Evolutionary conservation across 2,888 invertebrate genomes (phyloP).

Genomic region (Aleiodes testaceus): DNA sequence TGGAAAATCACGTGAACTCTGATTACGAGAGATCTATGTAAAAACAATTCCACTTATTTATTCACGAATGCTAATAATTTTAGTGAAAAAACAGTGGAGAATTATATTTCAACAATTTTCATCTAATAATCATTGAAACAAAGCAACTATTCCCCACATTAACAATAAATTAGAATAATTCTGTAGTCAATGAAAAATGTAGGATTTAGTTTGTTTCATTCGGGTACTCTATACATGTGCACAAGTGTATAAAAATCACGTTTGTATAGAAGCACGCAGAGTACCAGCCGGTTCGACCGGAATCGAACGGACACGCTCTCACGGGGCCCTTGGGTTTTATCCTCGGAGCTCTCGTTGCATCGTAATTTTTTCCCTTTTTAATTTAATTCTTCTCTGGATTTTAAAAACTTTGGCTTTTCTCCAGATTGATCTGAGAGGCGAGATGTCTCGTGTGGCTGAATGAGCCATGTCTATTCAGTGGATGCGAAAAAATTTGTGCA

Average conservation of each 20-base stretch:
- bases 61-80: too few species aligned
- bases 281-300: conserved; percentile 66
- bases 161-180: too few species aligned
- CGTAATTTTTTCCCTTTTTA: too few species aligned
- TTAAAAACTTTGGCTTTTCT: conserved; percentile 13
- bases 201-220: conserved; percentile 8
- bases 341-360: conserved; percentile 39
- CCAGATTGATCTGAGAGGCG: conserved; percentile 42
- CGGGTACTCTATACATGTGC: background rate
- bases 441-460: conserved; percentile 49
- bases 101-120: too few species aligned
- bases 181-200: too few species aligned
- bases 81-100: too few species aligned
- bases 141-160: too few species aligned
- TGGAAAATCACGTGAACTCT: too few species aligned
- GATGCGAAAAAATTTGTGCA: conserved; percentile 52
- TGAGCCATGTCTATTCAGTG: conserved; percentile 44
- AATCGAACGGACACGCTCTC: conserved; percentile 62
- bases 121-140: too few species aligned
- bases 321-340: conserved; percentile 39
- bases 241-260: conserved; percentile 21
- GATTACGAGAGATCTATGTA: too few species aligned
- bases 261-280: conserved; percentile 2
- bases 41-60: too few species aligned
- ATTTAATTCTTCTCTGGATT: too few species aligned